Evolutionary conservation across 2,888 invertebrate species (phyloP).

Genomic region (Dinocampus coccinellae): DNA sequence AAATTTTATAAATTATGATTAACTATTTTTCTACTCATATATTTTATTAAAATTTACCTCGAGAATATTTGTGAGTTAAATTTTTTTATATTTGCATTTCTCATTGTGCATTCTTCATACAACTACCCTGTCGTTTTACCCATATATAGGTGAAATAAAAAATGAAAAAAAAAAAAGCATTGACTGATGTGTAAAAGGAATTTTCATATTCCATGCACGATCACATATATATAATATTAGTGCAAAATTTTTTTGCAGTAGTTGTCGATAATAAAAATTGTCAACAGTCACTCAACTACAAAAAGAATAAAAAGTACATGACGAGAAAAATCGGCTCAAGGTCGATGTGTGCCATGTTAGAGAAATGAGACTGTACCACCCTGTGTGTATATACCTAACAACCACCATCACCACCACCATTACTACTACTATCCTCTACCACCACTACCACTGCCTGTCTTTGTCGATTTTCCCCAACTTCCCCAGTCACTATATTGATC

Average conservation of each 20-base stretch:
- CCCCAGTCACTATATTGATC: constrained; percentile 64
- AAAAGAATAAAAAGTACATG: background rate
- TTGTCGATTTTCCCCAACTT: constrained; percentile 52
- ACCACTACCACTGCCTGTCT: constrained; percentile 36
- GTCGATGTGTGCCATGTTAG: constrained; percentile 52
- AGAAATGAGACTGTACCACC: constrained; percentile 42
- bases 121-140: constrained; percentile 16
- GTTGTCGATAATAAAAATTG: constrained; percentile 1
- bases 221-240: background rate
- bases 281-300: background rate
- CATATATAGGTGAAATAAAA: constrained; percentile 12
- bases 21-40: background rate
- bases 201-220: background rate
- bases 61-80: background rate
- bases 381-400: constrained; percentile 19
- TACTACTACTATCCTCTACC: background rate
- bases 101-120: constrained; percentile 1
- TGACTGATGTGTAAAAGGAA: constrained; percentile 20
- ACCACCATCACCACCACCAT: background rate
- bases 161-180: constrained; percentile 18
- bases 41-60: background rate
- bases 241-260: background rate
- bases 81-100: background rate
- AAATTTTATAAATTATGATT: background rate
- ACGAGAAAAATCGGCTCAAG: constrained; percentile 51